Evolutionary conservation across 2,888 invertebrate species (phyloP).

Genomic region (Myopa tessellatipennis): DNA sequence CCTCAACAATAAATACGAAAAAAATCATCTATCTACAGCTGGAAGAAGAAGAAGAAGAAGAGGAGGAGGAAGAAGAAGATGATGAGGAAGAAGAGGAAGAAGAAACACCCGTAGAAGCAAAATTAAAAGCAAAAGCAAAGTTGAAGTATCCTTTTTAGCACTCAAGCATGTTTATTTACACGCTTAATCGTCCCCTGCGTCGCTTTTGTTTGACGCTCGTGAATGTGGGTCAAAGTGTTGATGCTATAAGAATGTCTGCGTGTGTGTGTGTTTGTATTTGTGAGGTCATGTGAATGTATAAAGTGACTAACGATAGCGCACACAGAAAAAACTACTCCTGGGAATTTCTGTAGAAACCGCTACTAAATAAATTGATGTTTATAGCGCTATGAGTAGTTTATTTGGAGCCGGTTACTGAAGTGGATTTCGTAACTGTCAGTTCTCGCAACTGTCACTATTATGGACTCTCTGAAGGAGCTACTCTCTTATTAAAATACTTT

Average conservation of each 20-base stretch:
- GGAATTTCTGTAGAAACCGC: neutral
- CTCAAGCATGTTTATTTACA: constrained; percentile 1
- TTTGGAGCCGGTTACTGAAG: no score
- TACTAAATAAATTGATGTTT: no score
- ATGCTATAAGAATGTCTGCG: neutral
- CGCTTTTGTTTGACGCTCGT: neutral
- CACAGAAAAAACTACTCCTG: neutral
- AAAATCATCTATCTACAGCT: neutral
- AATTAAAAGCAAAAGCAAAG: neutral
- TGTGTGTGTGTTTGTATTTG: constrained; percentile 3
- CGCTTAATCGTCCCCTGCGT: neutral
- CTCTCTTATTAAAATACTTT: no score
- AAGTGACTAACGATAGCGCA: neutral
- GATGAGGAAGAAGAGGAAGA: neutral
- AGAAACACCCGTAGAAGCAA: neutral
- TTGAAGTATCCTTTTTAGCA: neutral
- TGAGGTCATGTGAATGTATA: neutral
- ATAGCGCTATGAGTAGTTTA: no score
- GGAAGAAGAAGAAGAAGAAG: neutral
- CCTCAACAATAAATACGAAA: neutral
- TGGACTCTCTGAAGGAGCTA: no score
- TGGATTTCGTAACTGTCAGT: no score
- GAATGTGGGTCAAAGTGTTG: neutral
- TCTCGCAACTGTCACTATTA: no score
- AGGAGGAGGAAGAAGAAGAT: neutral